These are phyloP conservation scores for Torymus aiolomorphi DNA, from an alignment of 2,888 invertebrate species.

Conservation along the genomic window DNA sequence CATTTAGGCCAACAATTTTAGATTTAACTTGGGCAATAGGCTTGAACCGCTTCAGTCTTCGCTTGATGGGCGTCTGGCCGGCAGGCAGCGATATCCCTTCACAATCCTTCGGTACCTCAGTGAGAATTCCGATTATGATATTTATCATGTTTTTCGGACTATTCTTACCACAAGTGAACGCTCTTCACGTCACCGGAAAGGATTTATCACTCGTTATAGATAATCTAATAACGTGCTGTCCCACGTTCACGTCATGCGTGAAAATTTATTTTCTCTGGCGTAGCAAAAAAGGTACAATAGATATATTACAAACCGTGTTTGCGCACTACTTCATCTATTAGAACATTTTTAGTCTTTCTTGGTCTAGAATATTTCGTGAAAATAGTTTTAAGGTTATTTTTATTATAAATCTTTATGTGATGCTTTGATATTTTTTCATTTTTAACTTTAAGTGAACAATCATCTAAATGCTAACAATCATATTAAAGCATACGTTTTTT, in stretches of 20 bases:
- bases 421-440: too few relatives aligned
- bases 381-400: too few relatives aligned
- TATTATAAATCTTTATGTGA: too few relatives aligned
- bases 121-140: neutral
- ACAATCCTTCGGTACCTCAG: neutral
- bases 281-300: neutral
- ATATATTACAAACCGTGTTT: neutral
- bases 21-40: constrained; percentile 6
- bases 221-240: neutral
- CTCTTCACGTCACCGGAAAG: neutral
- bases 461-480: too few relatives aligned
- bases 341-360: neutral
- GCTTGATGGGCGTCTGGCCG: neutral
- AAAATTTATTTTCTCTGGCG: constrained; percentile 5
- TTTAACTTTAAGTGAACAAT: too few relatives aligned
- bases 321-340: neutral
- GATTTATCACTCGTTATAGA: neutral
- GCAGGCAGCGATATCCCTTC: neutral
- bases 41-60: neutral
- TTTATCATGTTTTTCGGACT: neutral
- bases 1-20: neutral
- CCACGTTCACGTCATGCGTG: neutral
- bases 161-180: neutral
- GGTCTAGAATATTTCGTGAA: neutral
- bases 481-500: too few relatives aligned